These are phyloP conservation scores for Dolomedes plantarius DNA, from an alignment of 2,888 invertebrate genomes.

Conservation along the genomic window DNA sequence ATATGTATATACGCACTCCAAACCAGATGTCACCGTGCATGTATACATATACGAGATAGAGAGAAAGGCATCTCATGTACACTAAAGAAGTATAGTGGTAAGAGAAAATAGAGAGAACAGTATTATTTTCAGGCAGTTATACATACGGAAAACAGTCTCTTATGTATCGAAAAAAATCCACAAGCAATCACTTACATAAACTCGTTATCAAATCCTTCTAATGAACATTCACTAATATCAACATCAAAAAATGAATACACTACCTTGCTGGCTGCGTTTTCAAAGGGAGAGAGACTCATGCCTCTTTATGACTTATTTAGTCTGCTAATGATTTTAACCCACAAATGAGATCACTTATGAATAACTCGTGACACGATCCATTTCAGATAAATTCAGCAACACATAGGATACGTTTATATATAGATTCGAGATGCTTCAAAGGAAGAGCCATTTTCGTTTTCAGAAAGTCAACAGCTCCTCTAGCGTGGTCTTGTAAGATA, in stretches of 20 bases:
- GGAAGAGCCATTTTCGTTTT: too few relatives aligned
- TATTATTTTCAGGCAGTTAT: constrained; percentile 52
- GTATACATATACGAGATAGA: constrained; percentile 1
- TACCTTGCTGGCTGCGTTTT: constrained; percentile 32
- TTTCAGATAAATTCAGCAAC: too few relatives aligned
- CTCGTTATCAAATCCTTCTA: constrained; percentile 17
- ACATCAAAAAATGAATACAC: constrained; percentile 38
- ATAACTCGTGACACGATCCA: too few relatives aligned
- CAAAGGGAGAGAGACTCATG: too few relatives aligned
- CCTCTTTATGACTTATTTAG: too few relatives aligned
- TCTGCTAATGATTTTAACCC: too few relatives aligned
- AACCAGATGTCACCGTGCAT: background rate
- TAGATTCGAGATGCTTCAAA: too few relatives aligned
- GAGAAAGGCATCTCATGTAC: constrained; percentile 35
- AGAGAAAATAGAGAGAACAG: constrained; percentile 40
- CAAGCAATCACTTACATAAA: constrained; percentile 48
- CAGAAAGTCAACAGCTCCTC: too few relatives aligned
- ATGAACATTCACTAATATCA: constrained; percentile 60
- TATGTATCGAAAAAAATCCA: constrained; percentile 17
- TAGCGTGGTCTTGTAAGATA: too few relatives aligned
- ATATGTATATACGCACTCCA: background rate
- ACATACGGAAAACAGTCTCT: constrained; percentile 29
- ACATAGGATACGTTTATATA: too few relatives aligned
- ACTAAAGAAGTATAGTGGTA: constrained; percentile 45
- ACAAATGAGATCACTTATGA: too few relatives aligned